Conservation (phyloP, 2,888 invertebrate genomes). For the Tanypteryx hageni region DNA sequence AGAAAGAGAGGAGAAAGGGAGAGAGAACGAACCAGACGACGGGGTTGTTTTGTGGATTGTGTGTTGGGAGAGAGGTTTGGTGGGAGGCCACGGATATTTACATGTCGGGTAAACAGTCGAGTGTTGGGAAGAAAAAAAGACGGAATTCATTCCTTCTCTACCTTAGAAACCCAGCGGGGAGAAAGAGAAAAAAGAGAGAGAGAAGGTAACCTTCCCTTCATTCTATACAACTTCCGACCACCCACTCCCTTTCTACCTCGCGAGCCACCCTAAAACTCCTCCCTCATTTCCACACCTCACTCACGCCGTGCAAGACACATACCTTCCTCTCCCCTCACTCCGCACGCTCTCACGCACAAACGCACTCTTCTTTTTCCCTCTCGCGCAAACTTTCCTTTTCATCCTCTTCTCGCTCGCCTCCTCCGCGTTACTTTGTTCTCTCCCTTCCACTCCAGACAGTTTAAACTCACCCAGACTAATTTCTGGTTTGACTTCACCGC, state of each 20-base stretch:
- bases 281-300: neutral
- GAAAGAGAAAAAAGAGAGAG: neutral
- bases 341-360: neutral
- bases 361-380: neutral
- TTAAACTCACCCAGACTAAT: neutral
- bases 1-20: neutral
- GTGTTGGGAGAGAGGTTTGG: neutral
- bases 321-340: neutral
- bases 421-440: neutral
- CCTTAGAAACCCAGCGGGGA: neutral
- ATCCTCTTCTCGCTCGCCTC: neutral
- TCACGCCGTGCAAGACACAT: neutral
- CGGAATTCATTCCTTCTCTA: neutral
- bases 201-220: neutral
- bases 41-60: neutral
- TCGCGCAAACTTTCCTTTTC: neutral
- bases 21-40: neutral
- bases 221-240: neutral
- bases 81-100: conserved; percentile 53
- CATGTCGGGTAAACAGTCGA: conserved; percentile 51
- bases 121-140: conserved; percentile 1
- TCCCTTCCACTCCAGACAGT: neutral
- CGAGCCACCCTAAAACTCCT: neutral
- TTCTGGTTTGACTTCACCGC: neutral
- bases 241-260: neutral